Evolutionary conservation across 2,888 invertebrate species (phyloP).

Genomic region (Parnassius orleans): DNA sequence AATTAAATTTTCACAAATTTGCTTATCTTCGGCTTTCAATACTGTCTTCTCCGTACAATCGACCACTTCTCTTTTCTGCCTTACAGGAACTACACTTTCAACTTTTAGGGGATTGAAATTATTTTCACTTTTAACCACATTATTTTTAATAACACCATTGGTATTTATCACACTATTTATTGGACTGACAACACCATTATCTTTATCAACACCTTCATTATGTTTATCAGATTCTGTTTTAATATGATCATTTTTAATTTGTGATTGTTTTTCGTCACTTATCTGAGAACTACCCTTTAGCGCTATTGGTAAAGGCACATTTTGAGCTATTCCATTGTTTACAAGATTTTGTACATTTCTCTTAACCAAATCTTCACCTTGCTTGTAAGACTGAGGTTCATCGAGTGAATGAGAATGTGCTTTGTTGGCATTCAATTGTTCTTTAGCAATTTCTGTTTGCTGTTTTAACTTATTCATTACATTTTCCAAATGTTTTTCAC

Average conservation of each 20-base stretch:
- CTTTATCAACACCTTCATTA: conserved; percentile 25
- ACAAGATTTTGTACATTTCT: conserved; percentile 29
- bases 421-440: conserved; percentile 21
- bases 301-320: conserved; percentile 52
- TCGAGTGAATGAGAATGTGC: conserved; percentile 58
- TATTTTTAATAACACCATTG: conserved; percentile 30
- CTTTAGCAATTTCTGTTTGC: conserved; percentile 5
- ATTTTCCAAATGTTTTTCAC: conserved; percentile 10
- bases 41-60: conserved; percentile 54
- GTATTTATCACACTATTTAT: conserved; percentile 33
- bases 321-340: conserved; percentile 39
- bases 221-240: conserved; percentile 24
- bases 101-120: not conserved
- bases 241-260: conserved; percentile 29
- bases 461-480: conserved; percentile 8
- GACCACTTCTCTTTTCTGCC: conserved; percentile 61
- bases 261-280: conserved; percentile 12
- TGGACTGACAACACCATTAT: conserved; percentile 27
- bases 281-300: conserved; percentile 40
- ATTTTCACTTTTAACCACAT: conserved; percentile 29
- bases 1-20: conserved; percentile 52
- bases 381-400: conserved; percentile 66
- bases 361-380: conserved; percentile 56
- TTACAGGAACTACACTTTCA: conserved; percentile 24
- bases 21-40: conserved; percentile 51